Evolutionary conservation across 2,113 vertebrate genomes (phyloP).

Genomic region (Toxotes jaculatrix): DNA sequence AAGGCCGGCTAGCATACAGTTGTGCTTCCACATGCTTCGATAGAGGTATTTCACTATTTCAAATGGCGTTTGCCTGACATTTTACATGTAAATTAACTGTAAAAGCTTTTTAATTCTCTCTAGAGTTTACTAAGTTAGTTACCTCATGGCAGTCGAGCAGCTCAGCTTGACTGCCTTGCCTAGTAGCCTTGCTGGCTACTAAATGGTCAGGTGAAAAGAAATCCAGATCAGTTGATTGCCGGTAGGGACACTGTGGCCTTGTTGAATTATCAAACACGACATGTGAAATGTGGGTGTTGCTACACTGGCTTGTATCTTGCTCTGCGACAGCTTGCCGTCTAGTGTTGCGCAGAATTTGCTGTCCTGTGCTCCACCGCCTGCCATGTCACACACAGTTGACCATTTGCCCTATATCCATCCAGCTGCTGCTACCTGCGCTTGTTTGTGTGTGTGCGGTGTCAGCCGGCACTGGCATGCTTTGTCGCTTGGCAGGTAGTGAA

Average conservation of each 20-base stretch:
- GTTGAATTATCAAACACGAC: conserved; percentile 15
- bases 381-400: conserved; percentile 69
- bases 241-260: neutral
- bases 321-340: conserved; percentile 50
- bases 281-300: conserved; percentile 41
- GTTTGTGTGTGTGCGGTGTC: conserved; percentile 19
- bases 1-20: conserved; percentile 40
- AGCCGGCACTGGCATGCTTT: conserved; percentile 48
- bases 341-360: conserved; percentile 59
- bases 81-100: neutral
- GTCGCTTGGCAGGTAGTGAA: conserved; percentile 53
- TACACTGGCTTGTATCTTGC: conserved; percentile 27
- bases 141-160: conserved; percentile 36
- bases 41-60: neutral
- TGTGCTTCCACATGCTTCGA: neutral
- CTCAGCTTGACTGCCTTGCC: too few species aligned
- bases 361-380: conserved; percentile 56
- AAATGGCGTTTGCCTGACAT: neutral
- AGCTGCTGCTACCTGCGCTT: conserved; percentile 32
- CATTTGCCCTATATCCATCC: conserved; percentile 68
- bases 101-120: neutral
- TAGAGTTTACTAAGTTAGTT: neutral
- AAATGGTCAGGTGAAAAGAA: conserved; percentile 3
- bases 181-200: neutral
- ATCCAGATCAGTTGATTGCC: neutral